Percentiles rank a stretch among this genome's conserved stretches.
phyloP scores from a whole-genome alignment of 2,888 invertebrate species.

The Troilus luridus region DNA sequence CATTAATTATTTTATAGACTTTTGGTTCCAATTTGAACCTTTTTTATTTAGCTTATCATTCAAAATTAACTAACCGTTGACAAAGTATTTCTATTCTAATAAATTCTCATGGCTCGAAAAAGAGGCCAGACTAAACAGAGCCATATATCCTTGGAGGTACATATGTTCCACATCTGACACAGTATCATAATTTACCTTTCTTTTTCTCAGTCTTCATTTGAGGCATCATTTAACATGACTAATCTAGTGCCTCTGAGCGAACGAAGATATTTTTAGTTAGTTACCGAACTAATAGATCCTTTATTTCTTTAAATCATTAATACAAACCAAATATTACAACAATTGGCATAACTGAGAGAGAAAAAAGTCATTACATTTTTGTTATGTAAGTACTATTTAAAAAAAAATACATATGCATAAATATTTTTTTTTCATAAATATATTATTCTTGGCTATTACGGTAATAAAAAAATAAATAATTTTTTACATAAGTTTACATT shows the following conservation, averaged over 20 bases:
- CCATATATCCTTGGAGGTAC: not conserved
- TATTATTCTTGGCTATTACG: not conserved
- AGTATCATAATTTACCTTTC: not conserved
- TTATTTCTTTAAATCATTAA: not conserved
- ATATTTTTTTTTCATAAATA: not conserved
- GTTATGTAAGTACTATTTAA: too few species aligned
- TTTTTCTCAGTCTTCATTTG: not conserved
- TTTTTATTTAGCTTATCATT: not conserved
- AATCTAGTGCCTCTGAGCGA: not conserved
- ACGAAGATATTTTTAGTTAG: not conserved
- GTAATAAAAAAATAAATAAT: not conserved
- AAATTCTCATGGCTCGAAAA: conserved; percentile 10
- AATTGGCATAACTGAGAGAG: not conserved
- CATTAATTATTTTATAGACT: not conserved
- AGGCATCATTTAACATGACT: conserved; percentile 2
- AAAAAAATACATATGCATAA: too few species aligned
- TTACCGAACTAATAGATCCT: not conserved
- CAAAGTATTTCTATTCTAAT: conserved; percentile 39
- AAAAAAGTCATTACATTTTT: too few species aligned
- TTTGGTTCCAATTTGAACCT: not conserved
- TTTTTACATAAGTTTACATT: not conserved
- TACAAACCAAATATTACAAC: not conserved
- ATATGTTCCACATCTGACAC: conserved; percentile 23
- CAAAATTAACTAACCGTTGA: conserved; percentile 35
- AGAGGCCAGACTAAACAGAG: not conserved